Evolutionary conservation across 2,113 vertebrate genomes (phyloP).

Genomic region (Microcebus lehilahytsara): DNA sequence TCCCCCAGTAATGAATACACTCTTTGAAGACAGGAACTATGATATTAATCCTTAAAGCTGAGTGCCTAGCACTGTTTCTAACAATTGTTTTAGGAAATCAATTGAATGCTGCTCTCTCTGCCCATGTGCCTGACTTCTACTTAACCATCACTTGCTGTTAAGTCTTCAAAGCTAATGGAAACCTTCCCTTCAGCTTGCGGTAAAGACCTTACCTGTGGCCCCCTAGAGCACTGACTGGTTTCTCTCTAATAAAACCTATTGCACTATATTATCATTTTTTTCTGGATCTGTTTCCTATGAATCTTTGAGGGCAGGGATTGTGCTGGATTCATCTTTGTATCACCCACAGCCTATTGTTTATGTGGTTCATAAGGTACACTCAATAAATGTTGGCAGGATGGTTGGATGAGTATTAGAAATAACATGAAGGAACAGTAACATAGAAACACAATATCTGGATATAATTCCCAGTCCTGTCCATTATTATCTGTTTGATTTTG

Average conservation of each 20-base stretch:
- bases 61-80: background rate
- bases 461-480: background rate
- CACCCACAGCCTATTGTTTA: background rate
- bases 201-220: background rate
- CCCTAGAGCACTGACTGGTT: background rate
- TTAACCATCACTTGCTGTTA: background rate
- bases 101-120: background rate
- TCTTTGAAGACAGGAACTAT: background rate
- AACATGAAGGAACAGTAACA: background rate
- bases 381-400: background rate
- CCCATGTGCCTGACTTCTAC: background rate
- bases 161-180: background rate
- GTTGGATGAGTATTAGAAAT: background rate
- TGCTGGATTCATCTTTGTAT: background rate
- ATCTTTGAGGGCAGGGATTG: background rate
- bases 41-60: background rate
- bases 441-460: background rate
- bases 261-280: background rate
- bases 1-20: background rate
- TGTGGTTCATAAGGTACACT: background rate
- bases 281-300: background rate
- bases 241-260: background rate
- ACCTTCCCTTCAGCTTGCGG: background rate
- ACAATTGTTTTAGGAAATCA: background rate
- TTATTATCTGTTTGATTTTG: background rate